Evolutionary conservation across 2,888 invertebrate species (phyloP).

Genomic region (Diloba caeruleocephala): DNA sequence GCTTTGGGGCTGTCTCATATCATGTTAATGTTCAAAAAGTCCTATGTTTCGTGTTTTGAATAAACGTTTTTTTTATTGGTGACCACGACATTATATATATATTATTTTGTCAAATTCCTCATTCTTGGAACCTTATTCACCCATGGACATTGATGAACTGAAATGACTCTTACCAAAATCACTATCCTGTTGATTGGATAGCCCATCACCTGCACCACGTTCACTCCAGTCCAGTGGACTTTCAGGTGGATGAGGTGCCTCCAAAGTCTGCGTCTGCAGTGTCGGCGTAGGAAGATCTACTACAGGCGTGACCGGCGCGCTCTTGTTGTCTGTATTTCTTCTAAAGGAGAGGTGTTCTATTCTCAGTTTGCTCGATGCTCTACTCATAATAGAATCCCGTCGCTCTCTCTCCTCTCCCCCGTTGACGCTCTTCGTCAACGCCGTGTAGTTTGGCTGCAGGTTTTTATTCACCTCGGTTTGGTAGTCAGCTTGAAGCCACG

Average conservation of each 20-base stretch:
- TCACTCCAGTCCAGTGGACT: slow-evolving; percentile 92
- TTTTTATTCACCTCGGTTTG: slow-evolving; percentile 86
- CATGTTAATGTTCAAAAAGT: too few relatives aligned
- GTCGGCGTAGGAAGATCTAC: slow-evolving; percentile 65
- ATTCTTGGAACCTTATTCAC: too few relatives aligned
- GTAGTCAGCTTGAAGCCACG: slow-evolving; percentile 92
- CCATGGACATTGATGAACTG: neutral
- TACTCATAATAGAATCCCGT: slow-evolving; percentile 83
- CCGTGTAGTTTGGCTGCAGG: slow-evolving; percentile 83
- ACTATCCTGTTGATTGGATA: slow-evolving; percentile 95
- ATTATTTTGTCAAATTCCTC: too few relatives aligned
- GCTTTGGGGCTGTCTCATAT: too few relatives aligned
- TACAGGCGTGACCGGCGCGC: slow-evolving; percentile 75
- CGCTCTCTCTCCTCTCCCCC: slow-evolving; percentile 80
- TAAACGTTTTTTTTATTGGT: too few relatives aligned
- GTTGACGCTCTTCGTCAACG: slow-evolving; percentile 76
- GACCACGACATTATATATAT: too few relatives aligned
- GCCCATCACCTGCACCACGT: slow-evolving; percentile 94
- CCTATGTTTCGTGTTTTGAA: too few relatives aligned
- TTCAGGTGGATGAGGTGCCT: slow-evolving; percentile 76
- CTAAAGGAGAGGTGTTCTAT: slow-evolving; percentile 84
- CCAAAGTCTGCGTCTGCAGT: slow-evolving; percentile 62
- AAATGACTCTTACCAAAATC: slow-evolving; percentile 91
- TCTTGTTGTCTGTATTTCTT: slow-evolving; percentile 70
- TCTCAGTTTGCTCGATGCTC: slow-evolving; percentile 81